Evolutionary conservation across 2,888 invertebrate species (phyloP).

Genomic region (Drosophila rellima): DNA sequence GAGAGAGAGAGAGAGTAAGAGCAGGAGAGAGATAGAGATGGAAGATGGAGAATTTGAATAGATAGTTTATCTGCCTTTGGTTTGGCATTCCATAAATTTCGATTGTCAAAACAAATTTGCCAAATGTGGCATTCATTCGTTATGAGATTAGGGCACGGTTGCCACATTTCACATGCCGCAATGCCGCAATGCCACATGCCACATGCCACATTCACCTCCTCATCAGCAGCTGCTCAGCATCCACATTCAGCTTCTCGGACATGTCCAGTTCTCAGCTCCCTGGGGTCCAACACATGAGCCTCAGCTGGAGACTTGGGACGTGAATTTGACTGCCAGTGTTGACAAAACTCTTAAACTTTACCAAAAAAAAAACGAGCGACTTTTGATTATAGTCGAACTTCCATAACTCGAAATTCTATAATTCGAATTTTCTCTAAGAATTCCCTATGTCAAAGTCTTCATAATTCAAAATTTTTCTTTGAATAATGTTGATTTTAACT

Average conservation of each 20-base stretch:
- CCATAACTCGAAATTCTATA: no score
- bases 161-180: constrained; percentile 27
- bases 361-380: no score
- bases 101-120: constrained; percentile 82
- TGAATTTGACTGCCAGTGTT: constrained; percentile 21
- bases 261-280: constrained; percentile 32
- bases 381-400: no score
- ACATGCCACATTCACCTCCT: constrained; percentile 4
- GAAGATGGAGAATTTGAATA: constrained; percentile 45
- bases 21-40: constrained; percentile 1
- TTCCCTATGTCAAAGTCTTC: no score
- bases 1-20: constrained; percentile 6
- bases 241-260: constrained; percentile 4
- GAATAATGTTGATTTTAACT: no score
- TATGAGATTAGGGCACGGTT: constrained; percentile 72
- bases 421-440: no score
- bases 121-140: constrained; percentile 82
- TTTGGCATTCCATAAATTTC: constrained; percentile 61
- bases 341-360: no score
- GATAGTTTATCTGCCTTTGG: constrained; percentile 63
- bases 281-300: constrained; percentile 42
- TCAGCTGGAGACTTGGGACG: constrained; percentile 39
- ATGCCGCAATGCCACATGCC: neutral
- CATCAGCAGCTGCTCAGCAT: constrained; percentile 3
- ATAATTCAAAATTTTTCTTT: no score